These are phyloP conservation scores for Drosophila emarginata DNA, from an alignment of 2,888 invertebrate genomes.

Conservation along the genomic window DNA sequence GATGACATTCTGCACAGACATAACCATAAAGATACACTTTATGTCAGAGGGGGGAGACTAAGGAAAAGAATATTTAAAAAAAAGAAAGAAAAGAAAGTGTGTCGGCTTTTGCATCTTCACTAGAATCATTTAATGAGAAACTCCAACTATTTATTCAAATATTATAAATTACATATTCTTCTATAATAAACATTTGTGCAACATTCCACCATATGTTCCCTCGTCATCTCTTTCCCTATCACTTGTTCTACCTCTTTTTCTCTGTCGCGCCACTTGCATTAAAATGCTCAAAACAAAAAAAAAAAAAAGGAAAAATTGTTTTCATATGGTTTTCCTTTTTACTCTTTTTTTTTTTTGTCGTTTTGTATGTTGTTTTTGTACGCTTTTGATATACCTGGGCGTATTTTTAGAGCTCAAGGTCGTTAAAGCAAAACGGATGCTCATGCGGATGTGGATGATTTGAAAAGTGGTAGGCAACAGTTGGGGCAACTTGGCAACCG, in stretches of 20 bases:
- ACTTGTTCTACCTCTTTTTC: background rate
- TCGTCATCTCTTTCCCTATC: background rate
- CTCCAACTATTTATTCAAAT: too few relatives aligned
- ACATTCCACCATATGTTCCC: constrained; percentile 4
- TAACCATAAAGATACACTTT: too few relatives aligned
- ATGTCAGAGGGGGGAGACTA: too few relatives aligned
- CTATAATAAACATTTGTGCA: background rate
- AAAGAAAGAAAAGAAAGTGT: too few relatives aligned
- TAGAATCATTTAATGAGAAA: too few relatives aligned
- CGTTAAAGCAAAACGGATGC: constrained; percentile 60
- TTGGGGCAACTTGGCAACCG: constrained; percentile 26
- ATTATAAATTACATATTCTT: background rate
- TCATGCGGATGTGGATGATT: constrained; percentile 72
- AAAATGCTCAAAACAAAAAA: constrained; percentile 49
- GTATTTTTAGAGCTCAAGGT: constrained; percentile 72
- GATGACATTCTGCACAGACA: too few relatives aligned
- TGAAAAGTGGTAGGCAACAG: constrained; percentile 70
- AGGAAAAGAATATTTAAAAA: too few relatives aligned
- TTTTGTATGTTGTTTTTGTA: constrained; percentile 6
- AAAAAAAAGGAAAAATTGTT: constrained; percentile 34
- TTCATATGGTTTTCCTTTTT: constrained; percentile 9
- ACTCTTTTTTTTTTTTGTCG: constrained; percentile 32
- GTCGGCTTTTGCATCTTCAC: too few relatives aligned
- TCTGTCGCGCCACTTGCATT: constrained; percentile 49
- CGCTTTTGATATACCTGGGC: constrained; percentile 64